Base-by-base conservation (phyloP, 2,888 invertebrate genomes). In the Epirrhoe tristata region DNA sequence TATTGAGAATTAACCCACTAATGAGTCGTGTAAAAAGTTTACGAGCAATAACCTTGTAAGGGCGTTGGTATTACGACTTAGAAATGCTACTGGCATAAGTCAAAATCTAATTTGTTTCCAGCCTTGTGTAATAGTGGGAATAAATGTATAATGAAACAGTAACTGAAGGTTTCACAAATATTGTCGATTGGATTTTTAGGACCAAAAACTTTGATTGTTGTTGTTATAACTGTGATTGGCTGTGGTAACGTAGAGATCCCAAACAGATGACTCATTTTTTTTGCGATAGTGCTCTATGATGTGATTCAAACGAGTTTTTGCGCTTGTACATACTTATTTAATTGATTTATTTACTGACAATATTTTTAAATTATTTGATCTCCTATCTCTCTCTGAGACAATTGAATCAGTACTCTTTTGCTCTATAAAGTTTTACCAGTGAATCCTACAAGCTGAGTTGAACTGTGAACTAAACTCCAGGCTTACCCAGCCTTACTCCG, bases 381-480 rank as follows among this genome's bases (percentile, higher is more conserved):
- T n/a, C n/a, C n/a, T n/a, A n/a, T n/a, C n/a, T n/a, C n/a, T n/a
- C n/a, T n/a, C n/a, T n/a, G n/a, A n/a, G n/a, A n/a, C n/a, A n/a
- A n/a, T n/a, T 36, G 24, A 24, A 24, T 1, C 24, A 24, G 24
- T 24, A 24, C 24, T 24, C 7, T 0, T 43, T 48, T 7, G 48
- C 14, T n/a, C 31, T 10, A 7, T 43, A 43, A 43, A 43, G 12
- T n/a, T 14, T 55, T 39, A 7, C 14, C n/a, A 4, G 39, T 2
- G 43, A 36, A 51, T 17, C 12, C 31, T 50, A 6, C 36, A 17
- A 36, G 43, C 50, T 46, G 31, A 51, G 71, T 58, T 17, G 8
- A 46, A 61, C 58, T 62, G 69, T 73, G 68, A 72, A 69, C 66
- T 73, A 69, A 63, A 75, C 69, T 72, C 67, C 52, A 73, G 68